Conservation (phyloP, 1,140 invertebrate species). For the Papilio glaucus region DNA sequence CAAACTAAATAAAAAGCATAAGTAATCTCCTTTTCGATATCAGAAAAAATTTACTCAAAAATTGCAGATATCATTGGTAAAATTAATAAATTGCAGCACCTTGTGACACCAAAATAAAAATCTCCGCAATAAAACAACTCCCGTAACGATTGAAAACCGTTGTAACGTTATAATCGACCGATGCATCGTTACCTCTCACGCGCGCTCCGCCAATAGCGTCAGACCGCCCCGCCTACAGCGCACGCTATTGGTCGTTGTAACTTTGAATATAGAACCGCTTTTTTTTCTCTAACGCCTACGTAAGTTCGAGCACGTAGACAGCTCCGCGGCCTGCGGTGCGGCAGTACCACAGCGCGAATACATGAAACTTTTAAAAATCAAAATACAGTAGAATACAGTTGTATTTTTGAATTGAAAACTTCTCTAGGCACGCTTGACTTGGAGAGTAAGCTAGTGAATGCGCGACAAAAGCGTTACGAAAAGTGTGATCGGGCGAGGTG, state of each 20-base stretch:
- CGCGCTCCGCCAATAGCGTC: conserved; percentile 62
- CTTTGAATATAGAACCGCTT: conserved; percentile 81
- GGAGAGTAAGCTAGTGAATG: too few species aligned
- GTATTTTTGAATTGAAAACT: too few species aligned
- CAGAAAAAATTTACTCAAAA: not conserved
- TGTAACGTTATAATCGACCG: conserved; percentile 64
- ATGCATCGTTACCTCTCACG: conserved; percentile 52
- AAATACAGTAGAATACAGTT: too few species aligned
- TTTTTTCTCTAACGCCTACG: conserved; percentile 80
- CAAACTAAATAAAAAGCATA: too few species aligned
- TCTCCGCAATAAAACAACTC: conserved; percentile 28
- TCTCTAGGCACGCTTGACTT: too few species aligned
- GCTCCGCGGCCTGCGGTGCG: conserved; percentile 49
- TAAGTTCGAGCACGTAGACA: conserved; percentile 57
- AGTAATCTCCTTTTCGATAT: too few species aligned
- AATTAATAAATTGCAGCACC: conserved; percentile 37
- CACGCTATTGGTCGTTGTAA: conserved; percentile 72
- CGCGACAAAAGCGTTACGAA: too few species aligned
- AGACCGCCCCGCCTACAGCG: conserved; percentile 72
- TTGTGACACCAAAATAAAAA: conserved; percentile 38
- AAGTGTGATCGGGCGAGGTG: too few species aligned
- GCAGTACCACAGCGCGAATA: conserved; percentile 46
- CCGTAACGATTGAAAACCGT: conserved; percentile 48
- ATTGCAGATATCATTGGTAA: not conserved
- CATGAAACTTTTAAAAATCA: conserved; percentile 37